Percentiles rank a stretch among this genome's conserved stretches.
These are phyloP conservation scores for Rhincodon typus DNA, from an alignment of 2,797 vertebrate genomes.

Conservation along the genomic window DNA sequence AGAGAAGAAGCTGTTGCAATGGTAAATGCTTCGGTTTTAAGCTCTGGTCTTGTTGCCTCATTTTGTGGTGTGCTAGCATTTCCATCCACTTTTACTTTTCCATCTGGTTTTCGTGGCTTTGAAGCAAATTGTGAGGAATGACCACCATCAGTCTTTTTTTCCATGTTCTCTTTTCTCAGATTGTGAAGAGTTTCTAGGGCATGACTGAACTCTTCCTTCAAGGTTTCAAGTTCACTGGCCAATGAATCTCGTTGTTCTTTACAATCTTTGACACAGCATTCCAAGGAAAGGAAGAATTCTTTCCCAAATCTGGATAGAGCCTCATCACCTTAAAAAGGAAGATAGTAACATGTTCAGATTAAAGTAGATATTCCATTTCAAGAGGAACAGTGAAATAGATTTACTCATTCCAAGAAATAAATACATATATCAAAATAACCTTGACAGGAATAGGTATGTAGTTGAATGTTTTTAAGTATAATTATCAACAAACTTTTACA, in stretches of 20 bases:
- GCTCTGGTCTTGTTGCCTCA: constrained; percentile 32
- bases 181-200: constrained; percentile 44
- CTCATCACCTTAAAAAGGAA: constrained; percentile 44
- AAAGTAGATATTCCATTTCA: constrained; percentile 42
- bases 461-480: constrained; percentile 43
- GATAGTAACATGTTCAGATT: constrained; percentile 40
- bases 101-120: constrained; percentile 38
- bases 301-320: constrained; percentile 47
- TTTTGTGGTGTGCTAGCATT: background rate
- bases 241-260: constrained; percentile 47
- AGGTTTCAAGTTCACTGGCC: constrained; percentile 45
- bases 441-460: constrained; percentile 42
- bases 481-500: constrained; percentile 35
- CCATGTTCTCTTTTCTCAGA: constrained; percentile 46
- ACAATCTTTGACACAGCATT: constrained; percentile 46
- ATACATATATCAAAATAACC: constrained; percentile 43
- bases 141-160: constrained; percentile 40
- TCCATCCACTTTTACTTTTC: constrained; percentile 29
- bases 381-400: constrained; percentile 38
- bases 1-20: background rate
- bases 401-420: constrained; percentile 41
- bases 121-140: constrained; percentile 28
- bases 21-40: background rate
- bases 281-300: constrained; percentile 49
- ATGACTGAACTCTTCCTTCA: constrained; percentile 47